These are phyloP conservation scores for Labia minor DNA, from an alignment of 2,888 invertebrate species.

Conservation along the genomic window DNA sequence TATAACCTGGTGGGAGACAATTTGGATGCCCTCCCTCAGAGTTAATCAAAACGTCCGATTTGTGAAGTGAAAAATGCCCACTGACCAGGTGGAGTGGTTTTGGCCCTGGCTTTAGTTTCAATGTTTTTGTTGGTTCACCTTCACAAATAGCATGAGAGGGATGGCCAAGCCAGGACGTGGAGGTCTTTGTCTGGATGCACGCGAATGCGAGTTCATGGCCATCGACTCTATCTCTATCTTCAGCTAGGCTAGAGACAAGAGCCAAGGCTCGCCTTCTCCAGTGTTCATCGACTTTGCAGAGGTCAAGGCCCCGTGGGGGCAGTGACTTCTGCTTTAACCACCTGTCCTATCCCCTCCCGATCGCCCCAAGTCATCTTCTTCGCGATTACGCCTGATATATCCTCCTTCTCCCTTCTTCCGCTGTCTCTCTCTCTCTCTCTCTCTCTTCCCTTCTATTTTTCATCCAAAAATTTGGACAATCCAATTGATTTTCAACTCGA, in stretches of 20 bases:
- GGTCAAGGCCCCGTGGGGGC: slow-evolving; percentile 31
- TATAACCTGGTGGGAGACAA: no score
- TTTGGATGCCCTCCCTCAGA: no score
- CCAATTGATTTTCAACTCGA: no score
- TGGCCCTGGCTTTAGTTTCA: not conserved
- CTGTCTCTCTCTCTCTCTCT: slow-evolving; percentile 22
- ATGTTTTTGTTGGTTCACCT: not conserved
- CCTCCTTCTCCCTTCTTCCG: slow-evolving; percentile 26
- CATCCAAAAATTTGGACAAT: no score
- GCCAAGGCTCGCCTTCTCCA: slow-evolving; percentile 19
- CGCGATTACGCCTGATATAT: slow-evolving; percentile 17
- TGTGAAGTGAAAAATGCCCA: no score
- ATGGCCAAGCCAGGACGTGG: not conserved
- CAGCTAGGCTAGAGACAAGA: slow-evolving; percentile 15
- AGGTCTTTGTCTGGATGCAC: slow-evolving; percentile 1
- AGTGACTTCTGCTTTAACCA: slow-evolving; percentile 31
- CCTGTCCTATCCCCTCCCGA: slow-evolving; percentile 19
- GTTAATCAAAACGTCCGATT: no score
- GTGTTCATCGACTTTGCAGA: slow-evolving; percentile 31
- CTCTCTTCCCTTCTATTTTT: not conserved
- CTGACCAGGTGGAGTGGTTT: not conserved
- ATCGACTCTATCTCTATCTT: not conserved
- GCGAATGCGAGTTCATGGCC: slow-evolving; percentile 24
- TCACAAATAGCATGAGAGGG: not conserved
- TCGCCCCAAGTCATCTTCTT: slow-evolving; percentile 13